phyloP scores from a whole-genome alignment of 2,113 vertebrate genomes.

The Serinus canaria region DNA sequence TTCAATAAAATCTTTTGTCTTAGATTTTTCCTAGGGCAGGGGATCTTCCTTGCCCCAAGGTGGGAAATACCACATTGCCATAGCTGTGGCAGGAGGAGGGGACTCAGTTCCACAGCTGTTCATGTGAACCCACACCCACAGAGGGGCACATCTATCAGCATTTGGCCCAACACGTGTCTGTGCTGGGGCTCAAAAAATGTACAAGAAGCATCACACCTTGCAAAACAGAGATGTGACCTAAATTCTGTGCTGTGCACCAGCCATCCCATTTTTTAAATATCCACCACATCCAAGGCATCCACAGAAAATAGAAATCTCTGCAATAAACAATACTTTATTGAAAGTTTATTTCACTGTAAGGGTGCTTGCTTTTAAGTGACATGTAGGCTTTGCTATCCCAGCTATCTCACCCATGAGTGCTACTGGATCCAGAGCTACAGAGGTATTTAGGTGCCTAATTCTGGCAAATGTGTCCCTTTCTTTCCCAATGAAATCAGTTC shows the following conservation, averaged over 20 bases:
- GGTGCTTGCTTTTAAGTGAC: neutral
- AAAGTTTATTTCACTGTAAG: neutral
- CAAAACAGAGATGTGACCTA: neutral
- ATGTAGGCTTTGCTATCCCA: neutral
- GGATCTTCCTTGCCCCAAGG: neutral
- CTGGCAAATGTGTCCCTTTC: neutral
- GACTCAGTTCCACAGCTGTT: neutral
- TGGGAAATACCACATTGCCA: neutral
- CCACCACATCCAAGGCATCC: neutral
- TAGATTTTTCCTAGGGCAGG: neutral
- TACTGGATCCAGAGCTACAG: neutral
- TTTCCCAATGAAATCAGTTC: neutral
- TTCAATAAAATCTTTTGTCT: neutral
- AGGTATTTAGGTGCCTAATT: neutral
- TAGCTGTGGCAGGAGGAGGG: neutral
- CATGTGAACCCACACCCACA: rapidly evolving
- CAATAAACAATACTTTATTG: neutral
- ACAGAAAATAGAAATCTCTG: neutral
- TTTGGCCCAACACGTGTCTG: neutral
- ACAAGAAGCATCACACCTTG: neutral
- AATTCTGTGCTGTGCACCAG: neutral
- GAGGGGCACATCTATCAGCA: neutral
- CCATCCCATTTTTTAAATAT: neutral
- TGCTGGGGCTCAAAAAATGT: neutral
- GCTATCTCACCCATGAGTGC: rapidly evolving